Conservation (phyloP, 2,113 vertebrate genomes). For the Syngnathoides biaculeatus region DNA sequence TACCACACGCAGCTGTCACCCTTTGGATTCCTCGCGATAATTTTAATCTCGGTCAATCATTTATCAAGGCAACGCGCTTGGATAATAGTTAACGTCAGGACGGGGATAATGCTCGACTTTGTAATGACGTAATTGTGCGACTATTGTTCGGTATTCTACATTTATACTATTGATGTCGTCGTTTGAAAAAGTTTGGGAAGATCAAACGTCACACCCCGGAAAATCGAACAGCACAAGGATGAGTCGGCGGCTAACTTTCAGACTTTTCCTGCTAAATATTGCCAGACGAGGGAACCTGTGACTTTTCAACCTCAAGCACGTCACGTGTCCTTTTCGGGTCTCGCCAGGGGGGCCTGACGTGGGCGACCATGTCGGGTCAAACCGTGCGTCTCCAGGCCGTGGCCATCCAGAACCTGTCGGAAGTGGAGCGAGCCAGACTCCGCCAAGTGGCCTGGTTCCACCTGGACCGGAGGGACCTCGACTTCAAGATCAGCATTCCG, state of each 20-base stretch:
- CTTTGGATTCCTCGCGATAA: background rate
- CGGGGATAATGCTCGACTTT: too few relatives aligned
- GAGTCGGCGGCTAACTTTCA: background rate
- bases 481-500: conserved; percentile 75
- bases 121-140: too few relatives aligned
- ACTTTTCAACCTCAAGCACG: background rate
- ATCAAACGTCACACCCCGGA: background rate
- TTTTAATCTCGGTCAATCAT: background rate
- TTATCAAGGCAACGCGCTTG: background rate
- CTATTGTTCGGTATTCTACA: too few relatives aligned
- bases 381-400: conserved; percentile 71
- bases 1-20: background rate
- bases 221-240: background rate
- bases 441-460: conserved; percentile 76
- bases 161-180: background rate
- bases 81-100: background rate
- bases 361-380: conserved; percentile 78
- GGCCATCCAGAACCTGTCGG: conserved; percentile 75
- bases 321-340: background rate
- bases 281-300: background rate
- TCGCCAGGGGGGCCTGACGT: conserved; percentile 69
- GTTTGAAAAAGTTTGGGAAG: too few relatives aligned
- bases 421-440: conserved; percentile 74
- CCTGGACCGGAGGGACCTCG: conserved; percentile 70
- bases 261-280: background rate